Evolutionary conservation across 2,113 vertebrate genomes (phyloP), one percentile per base, ranked within the genome.

Genomic region (Tursiops truncatus): DNA sequence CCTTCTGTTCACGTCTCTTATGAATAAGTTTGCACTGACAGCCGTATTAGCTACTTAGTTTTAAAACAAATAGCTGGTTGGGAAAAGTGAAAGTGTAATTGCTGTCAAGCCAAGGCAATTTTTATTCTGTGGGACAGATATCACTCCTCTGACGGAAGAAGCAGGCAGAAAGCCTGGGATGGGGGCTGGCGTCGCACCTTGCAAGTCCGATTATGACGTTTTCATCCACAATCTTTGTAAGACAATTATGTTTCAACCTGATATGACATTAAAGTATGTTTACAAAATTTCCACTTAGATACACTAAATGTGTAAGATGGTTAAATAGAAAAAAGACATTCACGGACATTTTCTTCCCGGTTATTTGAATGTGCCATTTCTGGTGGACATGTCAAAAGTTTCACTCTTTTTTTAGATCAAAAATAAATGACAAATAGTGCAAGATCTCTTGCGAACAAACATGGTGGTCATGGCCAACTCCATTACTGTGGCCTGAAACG

Each of bases 361-460:
- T 97, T 95, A 91, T 56, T 90, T 93, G 95, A 97, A 77, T 62
- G 85, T 98, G 96, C 90, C 77, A 47, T 68, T 73, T 53, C 60
- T 56, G 95, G 98, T 97, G 98, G 97, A 97, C 53, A 70, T 98
- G 98, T 98, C 98, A 96, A 85, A 98, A 98, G 97, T 98, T 96
- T 50, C 31, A 58, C 83, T 85, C 53, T 90, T 92, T 94, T 95
- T 62, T n/a, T 90, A 70, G 91, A 41, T 81, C 41, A 95, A 94
- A 97, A 96, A 90, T 62, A 81, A 97, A 97, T 1, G 63, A 41
- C 60, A 91, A 96, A 12, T 23, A 88, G 17, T 65, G 53, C 7
- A 4, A 38, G 36, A 31, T 15, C 1, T 44, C 7, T 15, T 82
- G 73, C 12, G 50, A 85, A 85, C 62, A 68, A 89, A 96, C n/a